Percentiles rank a stretch among this genome's conserved stretches.
These are phyloP conservation scores for Pelochelys cantorii DNA, from an alignment of 2,797 vertebrate species.

Conservation along the genomic window DNA sequence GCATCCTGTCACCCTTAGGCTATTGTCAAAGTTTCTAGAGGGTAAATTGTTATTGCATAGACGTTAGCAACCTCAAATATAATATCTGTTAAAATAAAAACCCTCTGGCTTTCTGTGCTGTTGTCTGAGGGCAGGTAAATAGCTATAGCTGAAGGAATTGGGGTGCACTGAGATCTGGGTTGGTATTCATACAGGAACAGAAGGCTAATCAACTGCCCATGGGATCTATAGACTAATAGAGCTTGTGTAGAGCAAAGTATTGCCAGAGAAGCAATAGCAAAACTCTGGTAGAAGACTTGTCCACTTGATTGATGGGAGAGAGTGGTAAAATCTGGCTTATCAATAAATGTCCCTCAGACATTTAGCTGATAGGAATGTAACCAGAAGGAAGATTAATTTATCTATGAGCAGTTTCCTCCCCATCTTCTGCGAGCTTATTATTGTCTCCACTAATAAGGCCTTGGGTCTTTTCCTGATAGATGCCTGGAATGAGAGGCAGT, in stretches of 20 bases:
- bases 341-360: conserved; percentile 80
- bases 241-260: conserved; percentile 27
- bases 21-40: background rate
- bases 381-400: conserved; percentile 76
- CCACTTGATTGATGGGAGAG: conserved; percentile 63
- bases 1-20: background rate
- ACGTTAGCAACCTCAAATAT: background rate
- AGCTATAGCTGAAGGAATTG: background rate
- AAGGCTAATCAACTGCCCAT: conserved; percentile 53
- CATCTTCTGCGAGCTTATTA: conserved; percentile 61
- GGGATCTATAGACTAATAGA: conserved; percentile 26
- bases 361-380: conserved; percentile 74
- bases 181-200: conserved; percentile 62
- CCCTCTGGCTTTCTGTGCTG: background rate
- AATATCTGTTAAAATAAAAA: background rate
- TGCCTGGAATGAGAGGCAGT: conserved; percentile 72
- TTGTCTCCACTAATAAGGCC: conserved; percentile 69
- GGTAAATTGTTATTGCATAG: background rate
- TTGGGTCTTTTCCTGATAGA: conserved; percentile 75
- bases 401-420: conserved; percentile 66
- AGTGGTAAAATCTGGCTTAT: conserved; percentile 71
- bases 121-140: background rate
- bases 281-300: conserved; percentile 18
- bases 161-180: background rate
- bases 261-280: conserved; percentile 26